phyloP scores from a whole-genome alignment of 2,888 invertebrate species.

The Callimorpha dominula region DNA sequence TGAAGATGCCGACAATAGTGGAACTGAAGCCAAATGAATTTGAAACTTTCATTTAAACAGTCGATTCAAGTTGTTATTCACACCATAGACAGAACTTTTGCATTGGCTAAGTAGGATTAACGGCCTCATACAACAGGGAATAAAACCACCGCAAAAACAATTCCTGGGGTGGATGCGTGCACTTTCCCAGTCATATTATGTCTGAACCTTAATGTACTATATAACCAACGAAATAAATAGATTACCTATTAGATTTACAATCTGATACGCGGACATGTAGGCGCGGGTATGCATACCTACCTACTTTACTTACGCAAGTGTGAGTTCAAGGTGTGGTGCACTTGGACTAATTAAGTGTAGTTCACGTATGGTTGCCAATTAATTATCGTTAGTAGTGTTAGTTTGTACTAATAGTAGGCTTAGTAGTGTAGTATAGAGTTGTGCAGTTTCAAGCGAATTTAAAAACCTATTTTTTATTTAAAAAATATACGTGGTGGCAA shows the following conservation, averaged over 20 bases:
- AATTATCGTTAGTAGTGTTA: conserved; percentile 20
- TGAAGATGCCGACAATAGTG: background rate
- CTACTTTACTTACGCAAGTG: conserved; percentile 27
- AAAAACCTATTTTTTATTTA: background rate
- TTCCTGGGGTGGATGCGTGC: no score
- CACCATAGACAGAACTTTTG: background rate
- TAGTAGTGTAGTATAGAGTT: background rate
- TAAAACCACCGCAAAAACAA: no score
- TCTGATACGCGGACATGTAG: conserved; percentile 24
- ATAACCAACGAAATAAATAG: background rate
- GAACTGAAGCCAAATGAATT: background rate
- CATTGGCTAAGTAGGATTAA: no score
- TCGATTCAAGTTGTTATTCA: background rate
- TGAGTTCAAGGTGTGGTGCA: conserved; percentile 35
- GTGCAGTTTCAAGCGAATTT: background rate
- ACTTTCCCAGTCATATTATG: background rate
- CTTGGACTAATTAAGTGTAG: conserved; percentile 40
- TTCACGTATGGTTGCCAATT: conserved; percentile 35
- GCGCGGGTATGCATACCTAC: conserved; percentile 27
- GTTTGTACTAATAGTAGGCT: background rate
- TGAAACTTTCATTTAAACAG: background rate
- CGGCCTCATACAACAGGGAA: no score
- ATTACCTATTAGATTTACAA: conserved; percentile 25
- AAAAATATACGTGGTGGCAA: background rate
- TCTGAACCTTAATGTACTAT: background rate